A percentile compares a stretch with the other conserved stretches of the same genome.
Evolutionary conservation across 2,888 invertebrate species (phyloP).

Genomic region (Lycocerus yunnanus): DNA sequence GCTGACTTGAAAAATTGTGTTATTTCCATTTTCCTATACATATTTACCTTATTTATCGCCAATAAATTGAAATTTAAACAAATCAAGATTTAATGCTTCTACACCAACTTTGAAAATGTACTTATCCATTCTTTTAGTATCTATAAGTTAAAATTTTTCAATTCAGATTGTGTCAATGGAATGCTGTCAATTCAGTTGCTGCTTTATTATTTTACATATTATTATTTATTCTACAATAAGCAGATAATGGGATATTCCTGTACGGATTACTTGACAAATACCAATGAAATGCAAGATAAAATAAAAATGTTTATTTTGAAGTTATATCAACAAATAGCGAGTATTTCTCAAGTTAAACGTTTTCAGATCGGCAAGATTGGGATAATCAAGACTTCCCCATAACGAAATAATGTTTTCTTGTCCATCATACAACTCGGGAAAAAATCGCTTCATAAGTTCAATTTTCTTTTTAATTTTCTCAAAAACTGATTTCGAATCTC

Average conservation of each 20-base stretch:
- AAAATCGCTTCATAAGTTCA: slow-evolving; percentile 23
- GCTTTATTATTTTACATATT: no score
- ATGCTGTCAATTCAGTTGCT: neutral
- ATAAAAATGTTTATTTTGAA: neutral
- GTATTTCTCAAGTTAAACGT: neutral
- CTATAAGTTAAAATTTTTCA: neutral
- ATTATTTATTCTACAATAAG: neutral
- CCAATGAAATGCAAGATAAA: neutral
- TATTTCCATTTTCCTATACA: neutral
- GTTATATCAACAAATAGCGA: neutral
- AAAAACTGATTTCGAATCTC: slow-evolving; percentile 5
- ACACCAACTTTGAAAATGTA: neutral
- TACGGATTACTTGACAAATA: no score
- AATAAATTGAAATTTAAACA: neutral
- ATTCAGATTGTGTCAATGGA: neutral
- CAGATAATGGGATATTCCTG: neutral
- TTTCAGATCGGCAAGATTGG: neutral
- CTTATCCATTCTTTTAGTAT: neutral
- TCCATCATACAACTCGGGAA: slow-evolving; percentile 25
- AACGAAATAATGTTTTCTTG: slow-evolving; percentile 26
- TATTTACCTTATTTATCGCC: neutral
- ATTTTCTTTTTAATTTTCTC: slow-evolving; percentile 23
- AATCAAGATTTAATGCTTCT: neutral
- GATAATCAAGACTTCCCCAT: slow-evolving; percentile 17
- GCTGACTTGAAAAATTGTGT: neutral